Percentiles rank a stretch among this genome's conserved stretches.
Evolutionary conservation across 2,888 invertebrate species (phyloP).

Genomic region (Nephrotoma appendiculata): DNA sequence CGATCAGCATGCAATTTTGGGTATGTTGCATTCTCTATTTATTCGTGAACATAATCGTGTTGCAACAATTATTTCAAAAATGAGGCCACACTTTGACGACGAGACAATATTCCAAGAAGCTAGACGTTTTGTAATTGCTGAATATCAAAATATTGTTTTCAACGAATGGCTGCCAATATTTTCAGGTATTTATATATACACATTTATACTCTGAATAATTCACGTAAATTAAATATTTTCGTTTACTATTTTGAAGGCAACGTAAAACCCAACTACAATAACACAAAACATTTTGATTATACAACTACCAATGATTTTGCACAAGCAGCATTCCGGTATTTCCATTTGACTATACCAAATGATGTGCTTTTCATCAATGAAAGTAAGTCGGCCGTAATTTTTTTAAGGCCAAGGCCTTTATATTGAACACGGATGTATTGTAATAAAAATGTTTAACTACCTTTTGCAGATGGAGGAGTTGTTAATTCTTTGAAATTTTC

Average conservation of each 20-base stretch:
- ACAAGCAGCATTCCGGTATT: conserved; percentile 61
- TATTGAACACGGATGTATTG: not conserved
- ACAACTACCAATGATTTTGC: conserved; percentile 51
- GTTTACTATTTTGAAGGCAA: not conserved
- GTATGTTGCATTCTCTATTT: conserved; percentile 34
- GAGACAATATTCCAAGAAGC: conserved; percentile 36
- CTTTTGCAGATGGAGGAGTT: not conserved
- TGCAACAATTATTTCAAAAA: conserved; percentile 26
- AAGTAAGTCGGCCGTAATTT: not conserved
- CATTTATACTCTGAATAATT: conserved; percentile 19
- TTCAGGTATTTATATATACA: conserved; percentile 27
- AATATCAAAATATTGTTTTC: conserved; percentile 37
- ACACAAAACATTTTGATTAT: conserved; percentile 26
- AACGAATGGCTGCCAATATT: conserved; percentile 39
- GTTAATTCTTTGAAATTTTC: not conserved
- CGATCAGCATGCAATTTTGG: conserved; percentile 34
- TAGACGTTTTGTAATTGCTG: conserved; percentile 34
- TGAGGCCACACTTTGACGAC: conserved; percentile 40
- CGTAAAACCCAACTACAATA: not conserved
- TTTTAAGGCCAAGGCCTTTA: not conserved
- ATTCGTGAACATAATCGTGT: conserved; percentile 38
- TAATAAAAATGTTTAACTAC: no score
- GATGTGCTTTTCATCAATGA: not conserved
- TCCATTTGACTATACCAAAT: conserved; percentile 43
- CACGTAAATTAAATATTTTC: not conserved